phyloP scores from a whole-genome alignment of 2,113 vertebrate species.

The Etheostoma spectabile region DNA sequence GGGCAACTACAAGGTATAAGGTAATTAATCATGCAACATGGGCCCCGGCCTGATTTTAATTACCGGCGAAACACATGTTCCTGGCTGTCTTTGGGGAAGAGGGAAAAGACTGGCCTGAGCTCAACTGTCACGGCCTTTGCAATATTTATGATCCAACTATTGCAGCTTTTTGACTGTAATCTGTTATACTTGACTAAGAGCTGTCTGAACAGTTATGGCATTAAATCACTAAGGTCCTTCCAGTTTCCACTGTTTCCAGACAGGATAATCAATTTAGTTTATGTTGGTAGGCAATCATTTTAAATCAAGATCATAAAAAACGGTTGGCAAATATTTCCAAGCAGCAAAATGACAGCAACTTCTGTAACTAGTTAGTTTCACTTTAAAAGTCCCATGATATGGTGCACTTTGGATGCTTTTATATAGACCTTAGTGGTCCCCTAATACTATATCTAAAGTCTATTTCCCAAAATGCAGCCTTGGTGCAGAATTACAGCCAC shows the following conservation, averaged over 20 bases:
- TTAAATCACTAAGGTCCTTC: not conserved
- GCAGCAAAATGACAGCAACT: not conserved
- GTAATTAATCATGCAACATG: slow-evolving; percentile 83
- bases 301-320: not conserved
- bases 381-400: too few relatives aligned
- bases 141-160: slow-evolving; percentile 59
- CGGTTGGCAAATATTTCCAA: not conserved
- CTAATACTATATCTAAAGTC: too few relatives aligned
- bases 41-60: slow-evolving; percentile 72
- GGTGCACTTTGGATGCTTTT: too few relatives aligned
- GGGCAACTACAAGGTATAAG: slow-evolving; percentile 57
- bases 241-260: not conserved
- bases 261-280: not conserved
- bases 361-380: not conserved
- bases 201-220: not conserved
- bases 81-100: slow-evolving; percentile 41
- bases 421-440: too few relatives aligned
- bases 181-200: slow-evolving; percentile 41
- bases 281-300: not conserved
- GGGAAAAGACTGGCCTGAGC: slow-evolving; percentile 22
- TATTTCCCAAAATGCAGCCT: too few relatives aligned
- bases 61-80: slow-evolving; percentile 73
- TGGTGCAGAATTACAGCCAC: too few relatives aligned
- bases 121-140: slow-evolving; percentile 23
- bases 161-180: slow-evolving; percentile 40